Evolutionary conservation across 2,113 vertebrate genomes (phyloP).

Genomic region (Istiophorus platypterus): DNA sequence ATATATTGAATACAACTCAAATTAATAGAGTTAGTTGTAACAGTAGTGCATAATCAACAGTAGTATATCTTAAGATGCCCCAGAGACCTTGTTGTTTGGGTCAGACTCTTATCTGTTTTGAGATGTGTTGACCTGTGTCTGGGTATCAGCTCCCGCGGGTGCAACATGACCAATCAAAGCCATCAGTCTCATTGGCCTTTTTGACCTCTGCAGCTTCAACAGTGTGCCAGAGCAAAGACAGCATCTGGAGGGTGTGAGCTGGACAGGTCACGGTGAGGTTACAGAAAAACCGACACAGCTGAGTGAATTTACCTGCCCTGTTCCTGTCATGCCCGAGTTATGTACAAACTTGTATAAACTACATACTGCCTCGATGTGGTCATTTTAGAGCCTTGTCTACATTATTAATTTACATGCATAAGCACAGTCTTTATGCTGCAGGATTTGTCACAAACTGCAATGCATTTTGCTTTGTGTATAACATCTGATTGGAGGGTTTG

Average conservation of each 20-base stretch:
- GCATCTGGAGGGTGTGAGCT: conserved; percentile 25
- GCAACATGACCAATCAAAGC: conserved; percentile 58
- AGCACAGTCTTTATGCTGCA: background rate
- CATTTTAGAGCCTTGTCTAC: background rate
- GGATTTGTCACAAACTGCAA: background rate
- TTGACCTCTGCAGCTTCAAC: conserved; percentile 63
- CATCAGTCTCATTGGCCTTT: conserved; percentile 64
- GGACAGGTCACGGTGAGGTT: conserved; percentile 49
- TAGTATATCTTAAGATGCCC: background rate
- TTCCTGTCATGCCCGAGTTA: background rate
- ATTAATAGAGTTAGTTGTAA: background rate
- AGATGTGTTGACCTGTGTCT: conserved; percentile 11
- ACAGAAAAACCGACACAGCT: conserved; percentile 9
- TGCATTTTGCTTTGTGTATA: background rate
- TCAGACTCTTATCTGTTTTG: conserved; percentile 19
- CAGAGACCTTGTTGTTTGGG: conserved; percentile 32
- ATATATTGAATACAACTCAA: background rate
- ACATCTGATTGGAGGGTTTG: conserved; percentile 3
- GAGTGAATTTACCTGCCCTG: background rate
- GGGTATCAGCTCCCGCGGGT: conserved; percentile 55
- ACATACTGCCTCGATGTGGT: background rate
- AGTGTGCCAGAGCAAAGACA: conserved; percentile 12
- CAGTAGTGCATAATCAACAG: background rate
- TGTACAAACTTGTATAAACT: background rate
- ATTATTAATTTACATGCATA: background rate